Percentiles rank a stretch among this genome's conserved stretches.
Evolutionary conservation across 2,797 vertebrate species (phyloP).

Genomic region (Gallinago nigripennis): DNA sequence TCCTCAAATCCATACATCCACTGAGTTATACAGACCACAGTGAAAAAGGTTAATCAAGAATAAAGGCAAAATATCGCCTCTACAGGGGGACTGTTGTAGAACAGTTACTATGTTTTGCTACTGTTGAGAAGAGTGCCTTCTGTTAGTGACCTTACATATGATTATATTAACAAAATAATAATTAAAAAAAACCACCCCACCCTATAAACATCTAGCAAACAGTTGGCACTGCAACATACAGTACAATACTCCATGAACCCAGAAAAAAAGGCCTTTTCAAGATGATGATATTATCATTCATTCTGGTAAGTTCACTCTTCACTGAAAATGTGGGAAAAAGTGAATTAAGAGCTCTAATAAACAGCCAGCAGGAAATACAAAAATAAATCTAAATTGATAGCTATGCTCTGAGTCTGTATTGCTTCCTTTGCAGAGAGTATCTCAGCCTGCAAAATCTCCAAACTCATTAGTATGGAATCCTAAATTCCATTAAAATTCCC

Average conservation of each 20-base stretch:
- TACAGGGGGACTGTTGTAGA: background rate
- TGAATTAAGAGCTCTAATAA: background rate
- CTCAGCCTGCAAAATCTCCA: background rate
- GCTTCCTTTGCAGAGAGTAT: background rate
- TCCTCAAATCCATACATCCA: background rate
- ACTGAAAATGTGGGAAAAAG: slow-evolving; percentile 33
- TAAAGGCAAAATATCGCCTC: background rate
- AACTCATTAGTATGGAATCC: slow-evolving; percentile 17
- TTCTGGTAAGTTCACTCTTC: background rate
- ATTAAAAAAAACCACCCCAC: background rate
- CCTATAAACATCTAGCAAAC: background rate
- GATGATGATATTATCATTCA: background rate
- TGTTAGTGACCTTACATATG: background rate
- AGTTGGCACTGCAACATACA: background rate
- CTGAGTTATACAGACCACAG: background rate
- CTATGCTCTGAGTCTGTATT: background rate
- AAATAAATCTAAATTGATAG: slow-evolving; percentile 31
- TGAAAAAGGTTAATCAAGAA: background rate
- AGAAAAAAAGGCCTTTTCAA: background rate
- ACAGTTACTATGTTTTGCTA: background rate
- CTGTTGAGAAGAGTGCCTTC: background rate
- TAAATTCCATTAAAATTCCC: slow-evolving; percentile 27
- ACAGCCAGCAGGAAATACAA: slow-evolving; percentile 19
- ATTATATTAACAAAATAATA: background rate
- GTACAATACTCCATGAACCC: background rate